Evolutionary conservation across 2,797 vertebrate species (phyloP), one percentile per base, ranked within the genome.

Genomic region (Falco berigora): DNA sequence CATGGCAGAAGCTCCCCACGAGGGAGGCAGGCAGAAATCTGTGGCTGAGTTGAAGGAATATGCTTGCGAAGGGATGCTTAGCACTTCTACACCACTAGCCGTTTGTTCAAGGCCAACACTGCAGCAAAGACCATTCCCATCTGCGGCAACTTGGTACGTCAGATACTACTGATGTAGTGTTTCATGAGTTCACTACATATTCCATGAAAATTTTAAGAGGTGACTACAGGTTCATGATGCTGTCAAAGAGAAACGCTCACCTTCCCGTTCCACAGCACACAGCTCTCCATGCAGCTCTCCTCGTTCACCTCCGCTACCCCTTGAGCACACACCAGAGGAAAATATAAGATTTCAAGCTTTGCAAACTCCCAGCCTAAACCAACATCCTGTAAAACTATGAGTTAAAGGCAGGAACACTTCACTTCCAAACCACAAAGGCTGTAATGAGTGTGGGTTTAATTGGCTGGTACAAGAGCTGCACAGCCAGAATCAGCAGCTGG

Each of bases 381-480:
- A 96, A 93, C 94, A 94, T 94, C 95, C 96, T 88, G 93, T 86
- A 97, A 96, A 97, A 91, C 72, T 74, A 78, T 2, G 5, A 94
- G 87, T 96, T 92, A 91, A 94, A 95, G 78, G 79, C 94, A 88
- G 92, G 81, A 97, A 86, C 92, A 94, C 89, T 96, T 88, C 81
- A 96, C 72, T 88, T 91, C 94, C 96, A 96, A 94, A 95, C 95
- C 97, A 88, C 97, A 96, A 83, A 88, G 92, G 95, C 89, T 96
- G 95, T 94, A 96, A 91, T 91, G 90, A 96, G 58, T 81, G 76
- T 81, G 86, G 73, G 42, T 93, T 95, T 94, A 96, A 97, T 91
- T 94, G 96, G 68, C 93, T 97, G 95, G 93, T 95, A 91, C 69
- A 81, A 86, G 92, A 92, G 79, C 87, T 56, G 77, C 69, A 2